phyloP scores from a whole-genome alignment of 1,140 invertebrate species.

The Lasaia peninsularis region DNA sequence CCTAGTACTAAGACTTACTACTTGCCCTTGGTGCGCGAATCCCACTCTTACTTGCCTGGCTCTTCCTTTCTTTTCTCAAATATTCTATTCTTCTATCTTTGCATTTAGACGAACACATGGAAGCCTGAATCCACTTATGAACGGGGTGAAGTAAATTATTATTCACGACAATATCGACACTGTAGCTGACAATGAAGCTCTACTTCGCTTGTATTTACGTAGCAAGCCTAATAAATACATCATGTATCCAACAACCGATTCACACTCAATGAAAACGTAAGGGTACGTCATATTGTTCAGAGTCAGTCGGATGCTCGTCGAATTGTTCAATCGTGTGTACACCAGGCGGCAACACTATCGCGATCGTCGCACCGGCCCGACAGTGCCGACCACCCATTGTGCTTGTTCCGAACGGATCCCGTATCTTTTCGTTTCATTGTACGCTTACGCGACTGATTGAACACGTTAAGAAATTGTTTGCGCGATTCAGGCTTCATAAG shows the following conservation, averaged over 20 bases:
- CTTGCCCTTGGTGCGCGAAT: too few species aligned
- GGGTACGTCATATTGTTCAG: background rate
- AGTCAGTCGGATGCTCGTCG: conserved; percentile 9
- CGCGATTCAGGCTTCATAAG: background rate
- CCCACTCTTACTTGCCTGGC: too few species aligned
- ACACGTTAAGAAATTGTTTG: background rate
- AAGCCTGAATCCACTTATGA: too few species aligned
- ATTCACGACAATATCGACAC: too few species aligned
- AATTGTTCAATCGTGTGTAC: conserved; percentile 18
- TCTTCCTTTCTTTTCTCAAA: too few species aligned
- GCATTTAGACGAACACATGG: too few species aligned
- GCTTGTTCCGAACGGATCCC: conserved; percentile 31
- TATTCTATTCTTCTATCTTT: too few species aligned
- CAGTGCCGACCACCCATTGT: conserved; percentile 23
- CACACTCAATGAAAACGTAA: conserved; percentile 8
- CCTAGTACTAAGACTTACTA: too few species aligned
- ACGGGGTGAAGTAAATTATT: too few species aligned
- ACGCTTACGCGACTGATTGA: conserved; percentile 22
- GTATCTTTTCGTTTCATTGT: conserved; percentile 37
- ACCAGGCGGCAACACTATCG: conserved; percentile 21
- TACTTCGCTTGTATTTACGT: too few species aligned
- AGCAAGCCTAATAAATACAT: too few species aligned
- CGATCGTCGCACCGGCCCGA: conserved; percentile 15
- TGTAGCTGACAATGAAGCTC: too few species aligned
- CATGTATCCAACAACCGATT: background rate